Conservation (phyloP, 1,140 invertebrate genomes). For the Fragariocoptes setiger region DNA sequence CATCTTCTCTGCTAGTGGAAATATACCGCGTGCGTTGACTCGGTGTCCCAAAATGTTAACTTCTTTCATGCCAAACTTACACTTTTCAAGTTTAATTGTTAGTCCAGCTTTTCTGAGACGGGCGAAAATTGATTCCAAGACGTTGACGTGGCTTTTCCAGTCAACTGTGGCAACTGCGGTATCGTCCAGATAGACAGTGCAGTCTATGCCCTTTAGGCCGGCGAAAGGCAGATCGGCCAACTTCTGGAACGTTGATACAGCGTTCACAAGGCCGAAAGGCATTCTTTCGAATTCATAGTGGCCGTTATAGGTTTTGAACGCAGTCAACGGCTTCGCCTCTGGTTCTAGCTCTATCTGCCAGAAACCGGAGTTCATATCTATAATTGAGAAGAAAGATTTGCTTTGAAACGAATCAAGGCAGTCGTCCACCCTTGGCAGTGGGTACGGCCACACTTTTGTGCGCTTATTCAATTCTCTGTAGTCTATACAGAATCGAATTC, state of each 20-base stretch:
- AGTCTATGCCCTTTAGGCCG: too few species aligned
- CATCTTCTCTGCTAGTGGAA: neutral
- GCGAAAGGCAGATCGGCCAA: too few species aligned
- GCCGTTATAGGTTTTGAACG: constrained; percentile 1
- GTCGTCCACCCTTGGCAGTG: constrained; percentile 15
- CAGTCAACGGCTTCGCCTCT: neutral
- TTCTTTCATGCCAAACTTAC: neutral
- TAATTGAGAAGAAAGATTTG: neutral
- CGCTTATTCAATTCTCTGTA: neutral
- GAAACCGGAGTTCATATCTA: neutral
- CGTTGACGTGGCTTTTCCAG: neutral
- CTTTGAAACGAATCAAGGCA: constrained; percentile 14
- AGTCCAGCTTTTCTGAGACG: neutral
- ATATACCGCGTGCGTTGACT: neutral
- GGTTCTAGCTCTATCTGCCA: neutral
- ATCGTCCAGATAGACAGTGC: neutral
- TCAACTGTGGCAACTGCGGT: neutral
- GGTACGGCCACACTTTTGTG: neutral
- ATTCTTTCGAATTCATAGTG: constrained; percentile 6
- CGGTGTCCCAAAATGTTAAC: neutral
- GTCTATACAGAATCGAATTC: constrained; percentile 14
- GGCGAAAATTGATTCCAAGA: neutral
- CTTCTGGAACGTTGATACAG: neutral
- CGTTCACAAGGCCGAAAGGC: constrained; percentile 8
- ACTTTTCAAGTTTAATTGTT: neutral